Base-by-base conservation (phyloP, 2,888 invertebrate genomes). In the Andrena haemorrhoa region DNA sequence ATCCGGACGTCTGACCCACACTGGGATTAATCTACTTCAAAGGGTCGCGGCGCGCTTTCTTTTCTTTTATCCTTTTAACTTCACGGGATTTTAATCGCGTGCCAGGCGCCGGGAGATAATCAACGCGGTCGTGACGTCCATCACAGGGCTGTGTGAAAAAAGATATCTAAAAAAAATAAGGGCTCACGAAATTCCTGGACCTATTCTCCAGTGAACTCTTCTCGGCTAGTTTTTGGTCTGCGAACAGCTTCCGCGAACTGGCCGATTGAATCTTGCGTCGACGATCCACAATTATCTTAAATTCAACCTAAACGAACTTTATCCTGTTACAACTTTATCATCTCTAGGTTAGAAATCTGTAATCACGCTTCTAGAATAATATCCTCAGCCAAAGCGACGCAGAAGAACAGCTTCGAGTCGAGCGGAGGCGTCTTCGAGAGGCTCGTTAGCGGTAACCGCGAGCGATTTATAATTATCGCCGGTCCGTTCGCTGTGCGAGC, bases 21-120 rank as follows among this genome's bases (percentile, higher is more conserved):
- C 82, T 41, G 68, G 82, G 77, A 60, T 85, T 90, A 88, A 90
- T 90, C 89, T 84, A 90, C 90, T 89, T 86, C 86, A 85, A 84
- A 88, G 86, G 56, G 51, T 33, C 60, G 47, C 26, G 2, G 16
- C 77, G 16, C n/a, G 29, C n/a, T 60, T 65, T 58, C 60, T 66
- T 53, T 47, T 8, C 26, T 26, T 56, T 31, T 33, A n/a, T 35
- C 56, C 35, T 56, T 70, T 71, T 72, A 33, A 31, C 47, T 41
- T 8, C 56, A 6, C 8, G 72, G 35, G 47, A 53, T 61, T 72
- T 70, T 69, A 72, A 68, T 63, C 16, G 26, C n/a, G 8, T 35
- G 6, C 7, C 12, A 10, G 6, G 23, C 35, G 61, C 29, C 16
- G 12, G 33, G 26, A 41, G 33, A 58, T 49, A 72, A 65, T 77